phyloP scores from a whole-genome alignment of 2,113 vertebrate species.

The Cnemophilus loriae region DNA sequence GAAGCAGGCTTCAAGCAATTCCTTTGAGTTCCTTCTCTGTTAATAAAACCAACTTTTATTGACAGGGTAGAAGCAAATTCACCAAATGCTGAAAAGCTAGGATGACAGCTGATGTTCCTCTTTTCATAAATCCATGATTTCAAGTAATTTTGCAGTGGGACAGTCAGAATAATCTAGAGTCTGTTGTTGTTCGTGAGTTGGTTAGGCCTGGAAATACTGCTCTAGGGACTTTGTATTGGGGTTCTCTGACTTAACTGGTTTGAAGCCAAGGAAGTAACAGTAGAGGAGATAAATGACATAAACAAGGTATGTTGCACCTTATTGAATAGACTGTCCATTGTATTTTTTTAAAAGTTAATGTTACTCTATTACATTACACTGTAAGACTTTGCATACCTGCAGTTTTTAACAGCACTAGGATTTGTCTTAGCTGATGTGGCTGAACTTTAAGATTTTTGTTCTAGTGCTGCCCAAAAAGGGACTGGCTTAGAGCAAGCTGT shows the following conservation, averaged over 20 bases:
- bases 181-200: background rate
- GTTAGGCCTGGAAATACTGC: background rate
- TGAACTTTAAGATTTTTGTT: background rate
- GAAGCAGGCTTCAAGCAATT: slow-evolving; percentile 22
- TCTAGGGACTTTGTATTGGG: background rate
- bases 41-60: slow-evolving; percentile 27
- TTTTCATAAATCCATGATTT: background rate
- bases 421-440: background rate
- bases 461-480: background rate
- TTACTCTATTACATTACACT: background rate
- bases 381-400: background rate
- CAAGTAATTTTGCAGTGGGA: background rate
- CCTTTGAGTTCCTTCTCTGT: slow-evolving; percentile 24
- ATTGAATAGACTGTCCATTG: background rate
- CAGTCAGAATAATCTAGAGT: background rate
- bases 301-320: background rate
- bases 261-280: background rate
- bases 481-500: background rate
- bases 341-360: background rate
- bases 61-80: background rate
- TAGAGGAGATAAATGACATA: background rate
- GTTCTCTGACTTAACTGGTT: background rate
- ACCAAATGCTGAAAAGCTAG: background rate
- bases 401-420: background rate
- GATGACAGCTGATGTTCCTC: slow-evolving; percentile 16